Evolutionary conservation across 2,888 invertebrate species (phyloP).

Genomic region (Punctoribates punctum): DNA sequence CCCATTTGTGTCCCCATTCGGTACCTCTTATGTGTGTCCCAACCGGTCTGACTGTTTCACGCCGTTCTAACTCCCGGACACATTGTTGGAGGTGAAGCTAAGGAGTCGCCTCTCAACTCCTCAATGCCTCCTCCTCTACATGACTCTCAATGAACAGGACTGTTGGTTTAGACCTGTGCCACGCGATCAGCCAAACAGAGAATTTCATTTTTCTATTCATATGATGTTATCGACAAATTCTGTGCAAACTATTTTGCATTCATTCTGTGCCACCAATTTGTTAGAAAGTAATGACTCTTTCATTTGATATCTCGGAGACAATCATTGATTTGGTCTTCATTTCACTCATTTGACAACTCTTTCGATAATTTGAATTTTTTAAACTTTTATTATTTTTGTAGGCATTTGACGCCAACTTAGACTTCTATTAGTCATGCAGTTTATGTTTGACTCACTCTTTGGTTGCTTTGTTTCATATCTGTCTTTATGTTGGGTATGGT

Average conservation of each 20-base stretch:
- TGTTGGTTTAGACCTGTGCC: background rate
- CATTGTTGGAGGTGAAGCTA: conserved; percentile 31
- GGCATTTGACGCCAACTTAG: conserved; percentile 27
- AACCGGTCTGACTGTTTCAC: conserved; percentile 36
- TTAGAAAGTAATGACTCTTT: conserved; percentile 2
- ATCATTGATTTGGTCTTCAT: background rate
- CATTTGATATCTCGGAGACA: background rate
- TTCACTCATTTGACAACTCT: background rate
- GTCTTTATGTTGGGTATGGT: conserved; percentile 12
- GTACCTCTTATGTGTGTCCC: conserved; percentile 31
- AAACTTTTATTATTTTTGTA: conserved; percentile 21
- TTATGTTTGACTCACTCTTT: conserved; percentile 33
- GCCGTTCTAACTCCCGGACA: conserved; percentile 26
- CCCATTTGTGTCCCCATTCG: background rate
- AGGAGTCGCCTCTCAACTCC: conserved; percentile 38
- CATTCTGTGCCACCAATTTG: conserved; percentile 16
- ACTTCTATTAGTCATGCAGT: conserved; percentile 28
- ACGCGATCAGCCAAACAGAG: conserved; percentile 1
- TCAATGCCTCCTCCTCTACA: conserved; percentile 20
- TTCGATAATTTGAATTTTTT: conserved; percentile 2
- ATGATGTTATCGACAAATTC: conserved; percentile 23
- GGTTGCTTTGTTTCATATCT: conserved; percentile 34
- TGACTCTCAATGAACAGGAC: conserved; percentile 26
- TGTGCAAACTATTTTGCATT: background rate
- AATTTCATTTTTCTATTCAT: background rate